These are phyloP conservation scores for Formica selysi DNA, from an alignment of 1,140 invertebrate genomes.

Conservation along the genomic window DNA sequence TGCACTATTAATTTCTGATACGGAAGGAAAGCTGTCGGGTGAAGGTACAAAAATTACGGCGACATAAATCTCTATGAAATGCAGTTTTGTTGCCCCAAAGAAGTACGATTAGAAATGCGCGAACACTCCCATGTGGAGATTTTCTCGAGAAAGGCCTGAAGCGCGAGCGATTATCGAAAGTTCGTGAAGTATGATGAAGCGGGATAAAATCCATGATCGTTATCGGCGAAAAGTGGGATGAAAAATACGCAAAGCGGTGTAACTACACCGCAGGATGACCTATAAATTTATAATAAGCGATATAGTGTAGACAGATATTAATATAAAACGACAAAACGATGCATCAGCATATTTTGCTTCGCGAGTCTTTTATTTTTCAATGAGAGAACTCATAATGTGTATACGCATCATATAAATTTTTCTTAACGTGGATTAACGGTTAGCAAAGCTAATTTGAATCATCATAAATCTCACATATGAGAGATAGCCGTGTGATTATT, in stretches of 20 bases:
- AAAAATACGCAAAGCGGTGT: conserved; percentile 32
- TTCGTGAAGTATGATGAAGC: conserved; percentile 54
- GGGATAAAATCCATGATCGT: conserved; percentile 28
- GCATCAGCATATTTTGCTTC: not conserved
- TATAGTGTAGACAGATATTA: not conserved
- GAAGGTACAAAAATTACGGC: conserved; percentile 12
- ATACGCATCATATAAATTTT: not conserved
- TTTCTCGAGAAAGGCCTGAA: conserved; percentile 62
- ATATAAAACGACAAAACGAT: not conserved
- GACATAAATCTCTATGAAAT: conserved; percentile 39
- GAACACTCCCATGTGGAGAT: conserved; percentile 61
- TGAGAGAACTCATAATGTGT: not conserved
- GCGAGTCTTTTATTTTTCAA: not conserved
- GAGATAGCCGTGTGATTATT: conserved; percentile 8
- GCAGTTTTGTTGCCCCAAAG: conserved; percentile 14
- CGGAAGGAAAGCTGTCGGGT: conserved; percentile 26
- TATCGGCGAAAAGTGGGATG: conserved; percentile 46
- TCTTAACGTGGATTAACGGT: not conserved
- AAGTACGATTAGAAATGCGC: conserved; percentile 58
- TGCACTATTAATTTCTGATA: not conserved
- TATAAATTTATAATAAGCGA: conserved; percentile 53
- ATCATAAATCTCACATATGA: conserved; percentile 1
- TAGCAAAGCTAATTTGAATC: not conserved
- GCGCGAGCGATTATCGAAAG: conserved; percentile 71
- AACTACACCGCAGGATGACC: conserved; percentile 13